Evolutionary conservation across 2,113 vertebrate genomes (phyloP), one percentile per base, ranked within the genome.

Genomic region (Pithys albifrons): DNA sequence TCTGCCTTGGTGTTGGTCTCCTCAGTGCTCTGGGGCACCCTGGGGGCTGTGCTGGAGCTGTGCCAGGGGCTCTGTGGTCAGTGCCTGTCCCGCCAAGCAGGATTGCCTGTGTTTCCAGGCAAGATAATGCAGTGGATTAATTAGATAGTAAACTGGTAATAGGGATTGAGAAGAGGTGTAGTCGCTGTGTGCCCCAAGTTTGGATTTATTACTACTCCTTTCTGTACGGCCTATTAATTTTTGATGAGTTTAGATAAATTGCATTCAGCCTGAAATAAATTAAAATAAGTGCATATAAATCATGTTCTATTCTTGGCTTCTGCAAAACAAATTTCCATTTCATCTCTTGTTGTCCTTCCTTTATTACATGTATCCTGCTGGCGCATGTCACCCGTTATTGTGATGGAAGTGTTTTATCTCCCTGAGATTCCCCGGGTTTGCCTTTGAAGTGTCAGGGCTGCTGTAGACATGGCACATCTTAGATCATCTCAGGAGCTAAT

Each of bases 221-320:
- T 95, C 67, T 91, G 41, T 84, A 93, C 73, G 90, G 90, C 89
- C 92, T 96, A 97, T 97, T 96, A 94, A 97, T 97, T 96, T 97
- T 97, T 97, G 90, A 97, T 96, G 94, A 93, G 91, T 95, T 94
- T 62, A 92, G 93, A 97, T 95, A 95, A 97, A 95, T 96, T 95
- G 85, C 71, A 70, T 91, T 80, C 67, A 83, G 77, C 85, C 69
- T 54, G 75, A 87, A 97, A 95, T 96, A 95, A 97, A 97, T 97
- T 94, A 95, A 93, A 95, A 93, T 87, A 96, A 96, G 91, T 94
- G 85, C 85, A 70, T 94, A 97, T 96, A 93, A 96, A 96, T 96
- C 86, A 93, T 90, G 93, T 91, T 73, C 91, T 93, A 69, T 94
- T 93, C 95, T 91, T 95, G 84, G 91, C 78, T 97, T 67, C 93